Evolutionary conservation across 2,797 vertebrate species (phyloP).

Genomic region (Anguilla marmorata): DNA sequence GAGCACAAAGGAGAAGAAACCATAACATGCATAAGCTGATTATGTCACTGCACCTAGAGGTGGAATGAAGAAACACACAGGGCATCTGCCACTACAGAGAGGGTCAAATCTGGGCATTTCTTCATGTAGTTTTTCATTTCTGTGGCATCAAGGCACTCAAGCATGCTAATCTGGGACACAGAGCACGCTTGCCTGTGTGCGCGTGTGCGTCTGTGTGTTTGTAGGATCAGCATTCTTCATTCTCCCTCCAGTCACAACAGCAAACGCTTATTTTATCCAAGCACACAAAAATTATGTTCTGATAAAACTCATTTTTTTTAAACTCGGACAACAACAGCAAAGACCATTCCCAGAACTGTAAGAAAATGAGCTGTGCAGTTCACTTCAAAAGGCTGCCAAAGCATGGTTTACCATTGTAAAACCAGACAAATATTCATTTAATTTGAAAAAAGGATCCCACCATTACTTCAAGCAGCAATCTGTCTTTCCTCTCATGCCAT

Average conservation of each 20-base stretch:
- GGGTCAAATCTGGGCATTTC: constrained; percentile 14
- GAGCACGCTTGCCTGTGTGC: background rate
- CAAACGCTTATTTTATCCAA: background rate
- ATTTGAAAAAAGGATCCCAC: background rate
- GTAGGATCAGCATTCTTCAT: background rate
- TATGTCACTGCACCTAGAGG: constrained; percentile 18
- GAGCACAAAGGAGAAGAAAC: constrained; percentile 20
- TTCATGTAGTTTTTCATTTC: constrained; percentile 13
- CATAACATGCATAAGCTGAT: constrained; percentile 15
- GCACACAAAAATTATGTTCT: background rate
- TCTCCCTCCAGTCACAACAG: constrained; percentile 50
- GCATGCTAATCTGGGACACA: background rate
- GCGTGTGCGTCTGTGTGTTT: background rate
- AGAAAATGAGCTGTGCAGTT: background rate
- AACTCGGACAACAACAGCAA: background rate
- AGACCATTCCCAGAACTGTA: background rate
- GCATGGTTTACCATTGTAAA: background rate
- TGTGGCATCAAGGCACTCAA: background rate
- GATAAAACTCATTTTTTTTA: background rate
- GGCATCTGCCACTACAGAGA: constrained; percentile 7
- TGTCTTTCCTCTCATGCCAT: background rate
- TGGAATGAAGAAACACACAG: background rate
- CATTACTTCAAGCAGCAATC: background rate
- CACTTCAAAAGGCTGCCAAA: background rate
- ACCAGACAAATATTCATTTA: background rate